Conservation (phyloP, 2,888 invertebrate species). For the Diploptera punctata region DNA sequence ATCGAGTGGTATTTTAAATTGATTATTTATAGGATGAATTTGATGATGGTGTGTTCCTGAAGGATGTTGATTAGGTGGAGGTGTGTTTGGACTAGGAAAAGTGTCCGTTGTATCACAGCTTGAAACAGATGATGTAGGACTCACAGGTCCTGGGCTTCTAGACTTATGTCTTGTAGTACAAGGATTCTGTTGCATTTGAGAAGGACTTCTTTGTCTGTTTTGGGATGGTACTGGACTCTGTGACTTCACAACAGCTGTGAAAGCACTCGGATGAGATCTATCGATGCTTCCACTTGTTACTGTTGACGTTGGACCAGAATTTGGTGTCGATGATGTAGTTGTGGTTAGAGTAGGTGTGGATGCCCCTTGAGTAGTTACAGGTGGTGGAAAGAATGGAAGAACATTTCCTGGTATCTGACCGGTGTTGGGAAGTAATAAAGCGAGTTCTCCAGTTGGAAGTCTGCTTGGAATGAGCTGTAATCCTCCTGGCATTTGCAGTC, state of each 20-base stretch:
- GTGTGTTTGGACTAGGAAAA: slow-evolving; percentile 20
- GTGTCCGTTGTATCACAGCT: slow-evolving; percentile 28
- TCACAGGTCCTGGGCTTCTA: background rate
- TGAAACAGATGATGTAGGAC: slow-evolving; percentile 6
- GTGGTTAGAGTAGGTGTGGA: slow-evolving; percentile 45
- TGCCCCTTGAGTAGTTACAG: background rate
- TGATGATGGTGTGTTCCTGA: too few species aligned
- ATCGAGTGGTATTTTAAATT: slow-evolving; percentile 13
- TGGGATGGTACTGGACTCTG: slow-evolving; percentile 34
- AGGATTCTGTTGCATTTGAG: background rate
- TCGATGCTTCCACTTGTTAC: slow-evolving; percentile 35
- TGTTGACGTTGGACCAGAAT: slow-evolving; percentile 34
- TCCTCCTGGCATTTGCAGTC: slow-evolving; percentile 62
- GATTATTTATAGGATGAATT: background rate
- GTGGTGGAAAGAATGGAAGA: slow-evolving; percentile 42
- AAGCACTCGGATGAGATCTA: slow-evolving; percentile 55
- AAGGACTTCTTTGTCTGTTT: background rate
- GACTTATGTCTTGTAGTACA: background rate
- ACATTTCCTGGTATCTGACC: slow-evolving; percentile 57
- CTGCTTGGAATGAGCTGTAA: slow-evolving; percentile 83
- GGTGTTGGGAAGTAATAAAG: slow-evolving; percentile 73
- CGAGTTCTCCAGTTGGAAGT: slow-evolving; percentile 82
- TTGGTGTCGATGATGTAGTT: slow-evolving; percentile 16
- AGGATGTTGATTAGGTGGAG: background rate
- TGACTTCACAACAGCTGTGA: slow-evolving; percentile 51